A percentile compares a stretch with the other conserved stretches of the same genome.
These are phyloP conservation scores for Temnothorax rugatulus DNA, from an alignment of 2,888 invertebrate species.

Conservation along the genomic window DNA sequence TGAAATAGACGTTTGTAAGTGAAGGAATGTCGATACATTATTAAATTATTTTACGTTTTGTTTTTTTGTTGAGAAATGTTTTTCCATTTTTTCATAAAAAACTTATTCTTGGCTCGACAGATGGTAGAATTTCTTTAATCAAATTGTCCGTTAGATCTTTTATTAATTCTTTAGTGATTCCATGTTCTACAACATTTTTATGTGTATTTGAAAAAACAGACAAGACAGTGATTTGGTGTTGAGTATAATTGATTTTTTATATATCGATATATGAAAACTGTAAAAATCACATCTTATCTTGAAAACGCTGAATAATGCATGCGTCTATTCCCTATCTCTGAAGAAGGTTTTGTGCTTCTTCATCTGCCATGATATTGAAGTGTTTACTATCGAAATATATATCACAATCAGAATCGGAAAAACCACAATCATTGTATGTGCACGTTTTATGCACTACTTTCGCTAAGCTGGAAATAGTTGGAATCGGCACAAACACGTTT, in stretches of 20 bases:
- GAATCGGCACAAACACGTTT: neutral
- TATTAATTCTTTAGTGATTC: neutral
- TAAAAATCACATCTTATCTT: neutral
- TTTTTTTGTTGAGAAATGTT: neutral
- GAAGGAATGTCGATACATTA: no score
- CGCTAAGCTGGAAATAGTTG: neutral
- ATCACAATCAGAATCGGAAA: neutral
- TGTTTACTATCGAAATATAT: neutral
- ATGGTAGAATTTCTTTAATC: slow-evolving; percentile 1
- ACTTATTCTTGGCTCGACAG: neutral
- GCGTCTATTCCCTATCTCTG: neutral
- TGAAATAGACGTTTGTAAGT: no score
- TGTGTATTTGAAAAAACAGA: neutral
- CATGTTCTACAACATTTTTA: slow-evolving; percentile 8
- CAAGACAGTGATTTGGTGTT: neutral
- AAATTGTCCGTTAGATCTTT: slow-evolving; percentile 1
- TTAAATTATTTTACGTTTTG: neutral
- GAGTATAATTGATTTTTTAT: no score
- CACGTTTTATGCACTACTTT: neutral
- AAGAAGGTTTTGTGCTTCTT: neutral
- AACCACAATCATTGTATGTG: neutral
- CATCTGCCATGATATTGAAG: neutral
- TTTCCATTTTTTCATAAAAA: slow-evolving; percentile 9
- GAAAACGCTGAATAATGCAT: slow-evolving; percentile 1
- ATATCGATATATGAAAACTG: no score